Evolutionary conservation across 1,140 invertebrate species (phyloP), one percentile per base, ranked within the genome.

Genomic region (Elymnias hypermnestra): DNA sequence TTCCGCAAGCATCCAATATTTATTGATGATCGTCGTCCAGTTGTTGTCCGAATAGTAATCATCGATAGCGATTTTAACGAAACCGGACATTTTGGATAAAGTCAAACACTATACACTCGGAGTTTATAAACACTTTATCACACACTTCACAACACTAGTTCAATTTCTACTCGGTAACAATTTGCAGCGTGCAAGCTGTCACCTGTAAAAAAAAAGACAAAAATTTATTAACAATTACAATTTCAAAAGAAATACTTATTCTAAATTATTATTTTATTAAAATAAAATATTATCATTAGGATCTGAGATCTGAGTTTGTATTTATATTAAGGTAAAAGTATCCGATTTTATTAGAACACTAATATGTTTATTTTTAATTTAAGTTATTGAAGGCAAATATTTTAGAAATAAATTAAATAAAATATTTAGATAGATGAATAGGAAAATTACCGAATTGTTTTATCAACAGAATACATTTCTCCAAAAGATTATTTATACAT

Each of bases 41-140:
- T 87, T 87, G 44, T 63, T 87, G 48, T 87, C 84, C 4, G 83
- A 87, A 50, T 87, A 87, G 48, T 83, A 83, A 53, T 87, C 86
- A 59, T 87, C 83, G 21, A 87, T 86, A 6, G 86, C 86, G 37
- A 87, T 82, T 72, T 87, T 87, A 69, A 87, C 86, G 57, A 87
- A 87, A 43, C 86, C 86, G 47, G 86, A 78, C 86, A 87, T 87
- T 72, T 83, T 87, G 51, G 44, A 18, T 45, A 58, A 39, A 57
- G 25, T 63, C 40, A 54, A 58, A 52, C 69, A 76, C 61, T 58
- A 36, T 25, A 46, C 63, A 74, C 70, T 42, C 35, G 12, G 15
- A 64, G 51, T 68, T 49, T 46, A 56, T 59, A 53, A 46, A 57
- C 65, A 57, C 57, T 59, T 33, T n/a, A 21, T 51, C 63, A 58